phyloP scores from a whole-genome alignment of 2,888 invertebrate species.

The Athrips mouffetella region DNA sequence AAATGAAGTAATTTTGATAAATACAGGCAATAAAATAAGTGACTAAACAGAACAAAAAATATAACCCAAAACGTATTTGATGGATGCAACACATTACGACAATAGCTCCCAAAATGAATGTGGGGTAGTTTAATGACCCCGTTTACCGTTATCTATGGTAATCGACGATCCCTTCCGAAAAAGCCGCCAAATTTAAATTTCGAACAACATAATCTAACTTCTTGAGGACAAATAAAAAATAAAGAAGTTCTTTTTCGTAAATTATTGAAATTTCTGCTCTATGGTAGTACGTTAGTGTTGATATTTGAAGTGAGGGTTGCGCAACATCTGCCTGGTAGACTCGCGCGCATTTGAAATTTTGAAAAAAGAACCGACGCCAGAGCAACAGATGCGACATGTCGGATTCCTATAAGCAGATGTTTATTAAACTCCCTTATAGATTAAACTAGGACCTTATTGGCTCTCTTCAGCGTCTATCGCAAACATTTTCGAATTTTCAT shows the following conservation, averaged over 20 bases:
- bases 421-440: constrained; percentile 73
- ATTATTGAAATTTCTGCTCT: constrained; percentile 27
- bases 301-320: constrained; percentile 27
- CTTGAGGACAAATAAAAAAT: constrained; percentile 40
- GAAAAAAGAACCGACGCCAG: constrained; percentile 60
- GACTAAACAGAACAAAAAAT: constrained; percentile 44
- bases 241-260: constrained; percentile 25
- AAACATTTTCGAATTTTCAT: no score
- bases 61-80: constrained; percentile 49
- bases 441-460: no score
- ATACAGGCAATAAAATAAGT: constrained; percentile 59
- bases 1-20: constrained; percentile 57
- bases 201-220: constrained; percentile 71
- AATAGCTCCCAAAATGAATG: constrained; percentile 52
- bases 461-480: no score
- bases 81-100: constrained; percentile 59
- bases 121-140: constrained; percentile 66
- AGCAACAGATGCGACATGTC: constrained; percentile 74
- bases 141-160: constrained; percentile 63
- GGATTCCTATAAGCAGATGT: constrained; percentile 75
- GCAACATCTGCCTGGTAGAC: constrained; percentile 66
- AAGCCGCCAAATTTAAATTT: constrained; percentile 68
- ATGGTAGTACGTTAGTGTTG: constrained; percentile 26
- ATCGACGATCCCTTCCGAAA: constrained; percentile 54
- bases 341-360: constrained; percentile 71